Conservation (phyloP, 2,888 invertebrate species). For the Cheilosia vulpina region DNA sequence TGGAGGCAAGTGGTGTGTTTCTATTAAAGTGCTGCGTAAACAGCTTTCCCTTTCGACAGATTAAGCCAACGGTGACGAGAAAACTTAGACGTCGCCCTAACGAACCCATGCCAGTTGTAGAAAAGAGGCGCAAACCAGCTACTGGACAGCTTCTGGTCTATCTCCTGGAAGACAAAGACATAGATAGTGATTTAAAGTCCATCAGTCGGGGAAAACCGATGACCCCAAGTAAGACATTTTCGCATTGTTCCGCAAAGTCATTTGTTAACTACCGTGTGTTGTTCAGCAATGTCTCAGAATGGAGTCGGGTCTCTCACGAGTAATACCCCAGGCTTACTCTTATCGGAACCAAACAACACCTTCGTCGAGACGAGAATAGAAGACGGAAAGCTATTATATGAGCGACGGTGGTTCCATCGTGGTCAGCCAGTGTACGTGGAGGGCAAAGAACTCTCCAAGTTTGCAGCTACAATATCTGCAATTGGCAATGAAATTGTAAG, state of each 20-base stretch:
- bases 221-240: conserved; percentile 82
- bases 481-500: conserved; percentile 95
- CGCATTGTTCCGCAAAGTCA: background rate
- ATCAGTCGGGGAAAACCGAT: conserved; percentile 87
- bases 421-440: conserved; percentile 97
- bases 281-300: conserved; percentile 83
- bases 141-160: conserved; percentile 94
- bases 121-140: conserved; percentile 93
- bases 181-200: conserved; percentile 92
- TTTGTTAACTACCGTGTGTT: conserved; percentile 32
- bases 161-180: conserved; percentile 93
- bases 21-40: background rate
- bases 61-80: conserved; percentile 98
- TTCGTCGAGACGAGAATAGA: conserved; percentile 94
- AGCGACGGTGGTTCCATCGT: conserved; percentile 97
- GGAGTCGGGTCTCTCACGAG: conserved; percentile 79
- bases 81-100: conserved; percentile 96
- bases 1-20: conserved; percentile 86
- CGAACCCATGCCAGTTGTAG: conserved; percentile 94
- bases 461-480: conserved; percentile 94
- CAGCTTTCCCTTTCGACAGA: conserved; percentile 82
- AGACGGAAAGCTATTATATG: conserved; percentile 96
- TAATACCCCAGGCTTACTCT: conserved; percentile 78
- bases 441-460: conserved; percentile 92
- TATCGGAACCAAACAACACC: conserved; percentile 83